These are phyloP conservation scores for Sebastes nivosus DNA, from an alignment of 2,797 vertebrate species.

Conservation along the genomic window DNA sequence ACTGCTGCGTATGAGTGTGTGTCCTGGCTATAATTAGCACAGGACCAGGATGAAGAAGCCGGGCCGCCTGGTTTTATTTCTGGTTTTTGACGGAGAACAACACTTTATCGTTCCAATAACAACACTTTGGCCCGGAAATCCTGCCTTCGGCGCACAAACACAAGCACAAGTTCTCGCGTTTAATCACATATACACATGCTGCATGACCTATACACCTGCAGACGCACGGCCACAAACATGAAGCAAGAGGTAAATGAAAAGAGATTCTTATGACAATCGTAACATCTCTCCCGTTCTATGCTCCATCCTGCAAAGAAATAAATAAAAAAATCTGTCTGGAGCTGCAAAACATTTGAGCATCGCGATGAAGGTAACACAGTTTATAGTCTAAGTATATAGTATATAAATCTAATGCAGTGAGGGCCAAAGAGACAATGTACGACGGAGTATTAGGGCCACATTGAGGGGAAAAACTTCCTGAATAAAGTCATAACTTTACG, in stretches of 20 bases:
- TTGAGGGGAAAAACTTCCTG: no score
- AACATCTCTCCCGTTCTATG: not conserved
- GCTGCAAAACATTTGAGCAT: no score
- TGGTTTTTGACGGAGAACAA: slow-evolving; percentile 15
- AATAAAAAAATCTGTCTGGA: no score
- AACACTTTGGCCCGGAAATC: slow-evolving; percentile 34
- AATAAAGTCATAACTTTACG: no score
- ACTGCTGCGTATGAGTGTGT: not conserved
- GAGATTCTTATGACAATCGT: not conserved
- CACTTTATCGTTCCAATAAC: slow-evolving; percentile 25
- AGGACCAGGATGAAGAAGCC: not conserved
- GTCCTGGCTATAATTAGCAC: not conserved
- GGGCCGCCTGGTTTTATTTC: slow-evolving; percentile 11
- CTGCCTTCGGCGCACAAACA: slow-evolving; percentile 22
- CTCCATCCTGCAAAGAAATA: not conserved
- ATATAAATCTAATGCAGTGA: no score
- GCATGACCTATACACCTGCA: not conserved
- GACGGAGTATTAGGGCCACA: no score
- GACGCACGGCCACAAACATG: not conserved
- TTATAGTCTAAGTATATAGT: no score
- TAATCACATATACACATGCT: slow-evolving; percentile 1
- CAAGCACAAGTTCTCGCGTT: not conserved
- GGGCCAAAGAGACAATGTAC: no score
- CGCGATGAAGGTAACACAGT: no score
- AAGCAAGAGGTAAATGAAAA: not conserved